These are phyloP conservation scores for Thereva nobilitata DNA, from an alignment of 2,888 invertebrate genomes.

Conservation along the genomic window DNA sequence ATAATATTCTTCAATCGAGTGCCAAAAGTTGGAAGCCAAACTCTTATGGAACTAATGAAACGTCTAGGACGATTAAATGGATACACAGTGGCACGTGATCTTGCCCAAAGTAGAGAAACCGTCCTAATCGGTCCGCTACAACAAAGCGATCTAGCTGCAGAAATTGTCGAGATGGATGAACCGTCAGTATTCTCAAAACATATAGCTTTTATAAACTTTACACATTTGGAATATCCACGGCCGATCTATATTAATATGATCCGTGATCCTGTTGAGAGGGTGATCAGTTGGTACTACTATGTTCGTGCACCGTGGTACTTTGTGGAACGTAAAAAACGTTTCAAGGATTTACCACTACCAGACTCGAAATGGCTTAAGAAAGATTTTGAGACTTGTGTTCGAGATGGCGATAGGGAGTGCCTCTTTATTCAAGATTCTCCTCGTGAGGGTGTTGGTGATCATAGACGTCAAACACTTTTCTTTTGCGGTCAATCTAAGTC, in stretches of 20 bases:
- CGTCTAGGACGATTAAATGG: constrained; percentile 66
- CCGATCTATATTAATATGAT: constrained; percentile 86
- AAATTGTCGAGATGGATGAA: constrained; percentile 72
- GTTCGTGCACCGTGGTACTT: constrained; percentile 89
- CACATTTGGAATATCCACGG: constrained; percentile 72
- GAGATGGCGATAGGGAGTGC: constrained; percentile 78
- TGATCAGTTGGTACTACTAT: constrained; percentile 88
- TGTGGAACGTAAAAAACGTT: constrained; percentile 73
- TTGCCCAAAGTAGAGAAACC: constrained; percentile 66
- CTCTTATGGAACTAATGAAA: constrained; percentile 80
- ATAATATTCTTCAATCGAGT: constrained; percentile 86
- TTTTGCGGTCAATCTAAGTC: constrained; percentile 81
- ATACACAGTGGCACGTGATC: constrained; percentile 77
- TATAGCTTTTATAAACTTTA: constrained; percentile 83
- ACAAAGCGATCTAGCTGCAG: constrained; percentile 71
- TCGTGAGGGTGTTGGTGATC: constrained; percentile 80
- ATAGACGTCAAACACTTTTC: constrained; percentile 78
- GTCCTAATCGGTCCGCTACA: constrained; percentile 75
- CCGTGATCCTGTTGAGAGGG: constrained; percentile 81
- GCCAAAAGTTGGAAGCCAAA: constrained; percentile 88
- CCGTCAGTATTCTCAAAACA: constrained; percentile 83
- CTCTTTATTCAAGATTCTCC: constrained; percentile 75
- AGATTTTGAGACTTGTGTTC: constrained; percentile 81
- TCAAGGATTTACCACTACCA: constrained; percentile 45
- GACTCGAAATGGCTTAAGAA: constrained; percentile 68